A percentile compares a stretch with the other conserved stretches of the same genome.
Evolutionary conservation across 2,113 vertebrate species (phyloP).

Genomic region (Campylomormyrus tamandua): DNA sequence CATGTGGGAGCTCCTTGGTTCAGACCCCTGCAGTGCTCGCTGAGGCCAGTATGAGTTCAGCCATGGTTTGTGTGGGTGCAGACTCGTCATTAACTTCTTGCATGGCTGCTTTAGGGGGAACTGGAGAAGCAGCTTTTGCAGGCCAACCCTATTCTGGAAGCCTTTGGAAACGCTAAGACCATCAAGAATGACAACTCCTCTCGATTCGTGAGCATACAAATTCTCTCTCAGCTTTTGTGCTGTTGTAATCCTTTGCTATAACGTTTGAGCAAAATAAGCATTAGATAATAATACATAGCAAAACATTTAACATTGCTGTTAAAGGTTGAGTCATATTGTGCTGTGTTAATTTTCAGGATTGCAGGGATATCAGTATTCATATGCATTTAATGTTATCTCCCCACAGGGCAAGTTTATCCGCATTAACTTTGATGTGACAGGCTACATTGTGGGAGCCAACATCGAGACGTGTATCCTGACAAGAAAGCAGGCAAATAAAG

Average conservation of each 20-base stretch:
- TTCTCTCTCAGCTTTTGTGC: not conserved
- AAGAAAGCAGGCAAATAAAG: not conserved
- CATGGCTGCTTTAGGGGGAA: slow-evolving; percentile 64
- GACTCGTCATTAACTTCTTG: slow-evolving; percentile 3
- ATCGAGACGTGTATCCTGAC: slow-evolving; percentile 78
- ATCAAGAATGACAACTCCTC: slow-evolving; percentile 81
- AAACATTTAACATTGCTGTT: not conserved
- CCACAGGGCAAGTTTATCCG: slow-evolving; percentile 77
- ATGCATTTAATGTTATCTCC: slow-evolving; percentile 28
- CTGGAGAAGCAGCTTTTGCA: slow-evolving; percentile 78
- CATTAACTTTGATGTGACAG: slow-evolving; percentile 77
- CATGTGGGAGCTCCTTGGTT: not conserved
- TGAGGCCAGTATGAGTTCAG: not conserved
- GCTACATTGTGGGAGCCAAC: slow-evolving; percentile 77
- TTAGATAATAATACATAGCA: not conserved
- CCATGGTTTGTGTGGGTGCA: not conserved
- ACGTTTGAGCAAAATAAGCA: not conserved
- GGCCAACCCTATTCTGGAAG: slow-evolving; percentile 77
- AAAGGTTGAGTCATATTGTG: not conserved
- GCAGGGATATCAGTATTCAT: not conserved
- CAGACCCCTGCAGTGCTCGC: not conserved
- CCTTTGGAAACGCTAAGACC: slow-evolving; percentile 76
- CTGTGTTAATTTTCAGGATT: not conserved
- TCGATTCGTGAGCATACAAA: slow-evolving; percentile 65
- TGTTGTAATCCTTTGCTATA: not conserved